Evolutionary conservation across 1,140 invertebrate species (phyloP).

Genomic region (Aleiodes sp.): DNA sequence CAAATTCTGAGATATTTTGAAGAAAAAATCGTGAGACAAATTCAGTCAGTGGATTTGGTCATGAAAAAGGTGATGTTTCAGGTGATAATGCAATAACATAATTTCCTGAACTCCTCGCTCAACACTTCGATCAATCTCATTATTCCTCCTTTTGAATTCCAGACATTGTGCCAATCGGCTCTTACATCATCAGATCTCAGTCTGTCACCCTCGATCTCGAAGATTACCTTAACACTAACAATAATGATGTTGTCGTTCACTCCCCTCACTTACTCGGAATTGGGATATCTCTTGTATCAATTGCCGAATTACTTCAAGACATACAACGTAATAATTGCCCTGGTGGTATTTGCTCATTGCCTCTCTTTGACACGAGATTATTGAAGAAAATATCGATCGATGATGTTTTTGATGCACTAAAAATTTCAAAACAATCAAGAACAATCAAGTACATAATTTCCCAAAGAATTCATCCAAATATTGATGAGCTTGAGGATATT

Average conservation of each 20-base stretch:
- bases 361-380: slow-evolving; percentile 37
- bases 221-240: slow-evolving; percentile 31
- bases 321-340: slow-evolving; percentile 43
- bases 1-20: no score
- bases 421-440: slow-evolving; percentile 43
- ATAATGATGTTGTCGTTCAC: slow-evolving; percentile 42
- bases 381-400: slow-evolving; percentile 40
- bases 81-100: no score
- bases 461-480: slow-evolving; percentile 35
- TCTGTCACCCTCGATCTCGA: slow-evolving; percentile 37
- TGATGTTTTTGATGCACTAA: slow-evolving; percentile 51
- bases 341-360: slow-evolving; percentile 37
- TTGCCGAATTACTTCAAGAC: slow-evolving; percentile 42
- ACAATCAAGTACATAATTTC: slow-evolving; percentile 46
- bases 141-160: no score
- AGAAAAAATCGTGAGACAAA: no score
- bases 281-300: slow-evolving; percentile 52
- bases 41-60: no score
- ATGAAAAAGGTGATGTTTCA: no score
- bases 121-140: no score
- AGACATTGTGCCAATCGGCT: slow-evolving; percentile 53
- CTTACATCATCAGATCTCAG: slow-evolving; percentile 49
- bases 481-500: slow-evolving; percentile 39
- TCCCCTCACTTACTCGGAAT: slow-evolving; percentile 55
- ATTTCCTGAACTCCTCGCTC: no score